Base-by-base conservation (phyloP, 2,888 invertebrate species). In the Leptinotarsa rubiginosa region DNA sequence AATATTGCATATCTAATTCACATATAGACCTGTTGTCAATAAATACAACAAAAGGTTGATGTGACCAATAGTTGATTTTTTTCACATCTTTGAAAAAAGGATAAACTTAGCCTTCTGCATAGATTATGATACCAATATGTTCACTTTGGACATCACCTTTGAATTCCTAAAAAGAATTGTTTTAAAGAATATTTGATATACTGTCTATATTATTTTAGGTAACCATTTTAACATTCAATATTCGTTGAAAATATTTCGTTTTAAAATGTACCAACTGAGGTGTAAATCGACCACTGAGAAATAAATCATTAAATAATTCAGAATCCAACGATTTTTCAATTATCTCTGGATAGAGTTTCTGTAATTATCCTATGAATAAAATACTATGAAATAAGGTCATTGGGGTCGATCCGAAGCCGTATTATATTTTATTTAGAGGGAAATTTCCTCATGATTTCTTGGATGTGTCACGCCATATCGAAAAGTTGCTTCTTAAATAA, bases 291-390 rank as follows among this genome's bases (percentile, higher is more conserved):
- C 12, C n/a, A 41, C 16, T 31, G n/a, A 22, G 15, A 25, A 22
- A 56, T 18, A 15, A 22, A 56, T 22, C 62, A 18, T 31, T 52
- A 64, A 70, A 64, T 70, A 64, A 64, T 64, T 70, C 50, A 69
- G 13, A 4, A 47, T 49, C 20, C n/a, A 70, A 70, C 65, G 72
- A 73, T 69, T 73, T 67, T 73, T 65, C 50, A 65, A 72, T 71
- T 72, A 69, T 62, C 41, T 62, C 4, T 62, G 16, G 16, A 62
- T 62, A 15, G 25, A 62, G 52, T 41, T 49, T 59, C 65, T 72
- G 72, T 65, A 72, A 75, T 75, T 75, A 72, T 72, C 56, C 52
- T 47, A 65, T 75, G 71, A 75, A 75, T 75, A 72, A 75, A 62
- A 65, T 65, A 75, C 56, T 47, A 52, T 3, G 56, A 68, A 71